Conservation (phyloP, 2,113 vertebrate species). For the Dipodomys ordii region DNA sequence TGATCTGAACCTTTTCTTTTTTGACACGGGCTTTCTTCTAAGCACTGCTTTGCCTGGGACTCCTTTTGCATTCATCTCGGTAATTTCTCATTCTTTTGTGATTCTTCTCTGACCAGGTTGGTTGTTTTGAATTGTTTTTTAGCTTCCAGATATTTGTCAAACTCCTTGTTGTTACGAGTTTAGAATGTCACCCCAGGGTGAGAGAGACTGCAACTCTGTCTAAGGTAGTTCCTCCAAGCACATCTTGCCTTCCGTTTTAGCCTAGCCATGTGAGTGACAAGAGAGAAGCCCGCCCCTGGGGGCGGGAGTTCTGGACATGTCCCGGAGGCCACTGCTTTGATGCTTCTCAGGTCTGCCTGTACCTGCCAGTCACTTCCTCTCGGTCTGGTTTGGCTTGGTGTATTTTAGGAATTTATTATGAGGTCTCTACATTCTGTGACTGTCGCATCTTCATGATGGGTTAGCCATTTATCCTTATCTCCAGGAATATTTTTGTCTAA, state of each 20-base stretch:
- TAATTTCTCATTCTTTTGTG: background rate
- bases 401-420: background rate
- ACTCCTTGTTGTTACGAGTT: background rate
- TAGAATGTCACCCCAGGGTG: rapidly evolving
- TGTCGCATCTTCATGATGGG: background rate
- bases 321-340: too few species aligned
- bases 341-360: background rate
- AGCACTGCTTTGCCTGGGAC: background rate
- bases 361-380: background rate
- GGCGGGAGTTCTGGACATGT: too few species aligned
- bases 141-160: background rate
- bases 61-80: background rate
- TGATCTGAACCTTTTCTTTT: background rate
- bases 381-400: background rate
- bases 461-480: background rate
- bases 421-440: background rate
- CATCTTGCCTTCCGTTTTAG: rapidly evolving
- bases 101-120: background rate
- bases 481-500: background rate
- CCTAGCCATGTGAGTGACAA: rapidly evolving
- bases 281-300: rapidly evolving
- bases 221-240: too few species aligned
- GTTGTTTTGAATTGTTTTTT: background rate
- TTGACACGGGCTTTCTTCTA: background rate
- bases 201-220: too few species aligned